A percentile compares a stretch with the other conserved stretches of the same genome.
These are phyloP conservation scores for Neosilurus hyrtlii DNA, from an alignment of 2,797 vertebrate species.

Conservation along the genomic window DNA sequence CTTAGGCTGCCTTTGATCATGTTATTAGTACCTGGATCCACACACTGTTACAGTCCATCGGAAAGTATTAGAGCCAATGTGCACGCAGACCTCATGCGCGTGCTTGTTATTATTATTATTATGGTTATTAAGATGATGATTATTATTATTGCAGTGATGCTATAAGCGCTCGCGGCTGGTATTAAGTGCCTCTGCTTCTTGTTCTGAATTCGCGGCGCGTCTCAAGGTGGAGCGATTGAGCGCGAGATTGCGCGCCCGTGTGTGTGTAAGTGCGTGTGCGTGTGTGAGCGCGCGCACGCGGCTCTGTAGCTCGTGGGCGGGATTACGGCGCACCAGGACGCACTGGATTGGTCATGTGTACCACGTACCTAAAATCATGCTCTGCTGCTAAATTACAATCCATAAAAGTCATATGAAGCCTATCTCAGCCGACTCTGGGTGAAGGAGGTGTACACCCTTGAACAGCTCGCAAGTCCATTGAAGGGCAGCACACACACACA, in stretches of 20 bases:
- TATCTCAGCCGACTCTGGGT: no score
- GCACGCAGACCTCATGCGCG: not conserved
- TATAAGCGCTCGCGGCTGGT: not conserved
- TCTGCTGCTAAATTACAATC: not conserved
- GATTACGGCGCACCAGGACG: constrained; percentile 21
- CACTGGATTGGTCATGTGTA: constrained; percentile 19
- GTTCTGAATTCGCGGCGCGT: constrained; percentile 66
- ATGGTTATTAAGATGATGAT: no score
- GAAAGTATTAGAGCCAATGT: not conserved
- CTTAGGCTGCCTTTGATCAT: not conserved
- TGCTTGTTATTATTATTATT: not conserved
- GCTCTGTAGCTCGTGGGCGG: constrained; percentile 25
- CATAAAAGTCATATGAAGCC: no score
- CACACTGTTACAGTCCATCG: not conserved
- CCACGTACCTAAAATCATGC: not conserved
- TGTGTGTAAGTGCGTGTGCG: not conserved
- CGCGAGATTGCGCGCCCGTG: not conserved
- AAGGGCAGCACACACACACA: no score
- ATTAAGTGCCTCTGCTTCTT: not conserved
- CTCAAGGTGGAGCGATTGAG: constrained; percentile 68
- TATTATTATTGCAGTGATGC: not conserved
- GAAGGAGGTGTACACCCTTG: no score
- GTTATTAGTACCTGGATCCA: not conserved
- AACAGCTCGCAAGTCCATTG: no score
- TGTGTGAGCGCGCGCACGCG: not conserved